Conservation (phyloP, 2,797 vertebrate species). For the Rhynchonycteris naso region DNA sequence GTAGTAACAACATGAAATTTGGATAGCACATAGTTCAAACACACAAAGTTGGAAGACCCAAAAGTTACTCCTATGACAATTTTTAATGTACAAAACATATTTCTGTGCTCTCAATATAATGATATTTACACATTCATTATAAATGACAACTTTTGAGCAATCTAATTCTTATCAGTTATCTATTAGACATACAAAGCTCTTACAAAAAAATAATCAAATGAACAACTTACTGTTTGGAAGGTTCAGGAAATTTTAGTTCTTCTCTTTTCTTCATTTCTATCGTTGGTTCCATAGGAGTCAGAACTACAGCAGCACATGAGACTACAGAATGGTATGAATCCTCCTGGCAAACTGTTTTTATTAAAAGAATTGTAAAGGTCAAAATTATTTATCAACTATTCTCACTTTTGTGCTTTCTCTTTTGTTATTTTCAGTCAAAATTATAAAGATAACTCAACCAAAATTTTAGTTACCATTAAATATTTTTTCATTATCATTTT, state of each 20-base stretch:
- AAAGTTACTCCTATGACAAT: not conserved
- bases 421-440: slow-evolving; percentile 13
- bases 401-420: not conserved
- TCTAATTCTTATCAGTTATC: not conserved
- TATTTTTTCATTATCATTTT: not conserved
- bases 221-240: slow-evolving; percentile 90
- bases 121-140: not conserved
- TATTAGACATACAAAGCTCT: not conserved
- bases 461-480: slow-evolving; percentile 33
- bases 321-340: slow-evolving; percentile 95
- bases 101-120: not conserved
- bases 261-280: slow-evolving; percentile 89
- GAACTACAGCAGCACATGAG: slow-evolving; percentile 93
- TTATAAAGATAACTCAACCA: not conserved
- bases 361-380: slow-evolving; percentile 63
- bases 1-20: not conserved
- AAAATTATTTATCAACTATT: not conserved
- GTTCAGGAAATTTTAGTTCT: slow-evolving; percentile 85
- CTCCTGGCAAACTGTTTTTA: slow-evolving; percentile 92
- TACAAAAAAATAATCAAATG: not conserved
- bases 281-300: slow-evolving; percentile 89
- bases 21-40: not conserved
- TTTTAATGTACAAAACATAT: not conserved
- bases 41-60: not conserved
- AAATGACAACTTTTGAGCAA: not conserved